Base-by-base conservation (phyloP, 1,140 invertebrate genomes). In the Trichonephila inaurata region DNA sequence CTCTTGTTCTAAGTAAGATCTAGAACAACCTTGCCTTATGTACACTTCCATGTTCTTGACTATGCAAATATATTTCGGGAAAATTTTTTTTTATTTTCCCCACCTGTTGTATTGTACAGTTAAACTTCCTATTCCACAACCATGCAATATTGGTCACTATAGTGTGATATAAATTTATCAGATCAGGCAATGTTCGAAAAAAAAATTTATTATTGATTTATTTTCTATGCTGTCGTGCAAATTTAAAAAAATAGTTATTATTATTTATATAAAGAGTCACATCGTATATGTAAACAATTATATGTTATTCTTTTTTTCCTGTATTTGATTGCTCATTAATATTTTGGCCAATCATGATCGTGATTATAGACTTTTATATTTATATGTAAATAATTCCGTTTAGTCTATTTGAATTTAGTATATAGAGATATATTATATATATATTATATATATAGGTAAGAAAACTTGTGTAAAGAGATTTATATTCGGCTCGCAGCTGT, bases 351-450 rank as follows among this genome's bases (percentile, higher is more conserved):
- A 93, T 81, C 62, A 44, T 40, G 19, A 64, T 40, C 51, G 91
- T 87, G 83, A 93, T 93, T 58, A 93, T 93, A 93, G 86, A 93
- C 92, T 93, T 93, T 93, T 93, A 93, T 93, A 93, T 93, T 93
- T 93, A 93, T 93, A 93, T 93, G 92, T 93, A 93, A 88, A 93
- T 93, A 93, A 60, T 60, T 44, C 33, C 83, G 66, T 93, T 93
- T 93, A 93, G 85, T 93, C 85, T 93, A 77, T 92, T 93, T 93
- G 64, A 93, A 93, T 93, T 93, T 93, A 93, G 92, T 93, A 93
- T 93, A 93, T 93, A 93, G 51, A 93, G 92, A 93, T 88, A 89
- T 88, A 93, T 92, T 62, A 81, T 93, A 93, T 93, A 89, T 82
- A 81, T 85, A 66, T 60, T 87, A 1, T 28, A 92, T 87, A 88